Base-by-base conservation (phyloP, 2,888 invertebrate genomes). In the Drosophila parthenogenetica region DNA sequence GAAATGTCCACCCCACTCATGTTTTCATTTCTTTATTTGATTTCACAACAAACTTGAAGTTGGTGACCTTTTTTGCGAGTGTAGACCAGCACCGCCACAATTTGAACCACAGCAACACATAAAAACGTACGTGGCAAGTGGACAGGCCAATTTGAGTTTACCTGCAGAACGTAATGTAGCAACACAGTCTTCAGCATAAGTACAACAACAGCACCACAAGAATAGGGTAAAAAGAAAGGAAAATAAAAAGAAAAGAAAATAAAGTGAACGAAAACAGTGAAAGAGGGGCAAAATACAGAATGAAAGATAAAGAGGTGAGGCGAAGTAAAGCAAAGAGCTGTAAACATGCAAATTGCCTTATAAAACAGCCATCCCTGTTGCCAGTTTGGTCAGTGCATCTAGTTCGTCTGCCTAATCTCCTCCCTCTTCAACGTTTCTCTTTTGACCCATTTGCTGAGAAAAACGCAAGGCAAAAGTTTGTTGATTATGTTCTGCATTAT, bases 281-380 rank as follows among this genome's bases (percentile, higher is more conserved):
- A 29, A 3, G 17, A 32, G 32, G 8, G 29, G 29, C 29, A 29
- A 29, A 29, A 29, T 29, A 35, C 13, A 46, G 46, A 46, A 11
- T 11, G 32, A n/a, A 3, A 7, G 19, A 14, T 25, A 37, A 2
- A 14, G 39, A 7, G 14, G 55, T 5, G n/a, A 10, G 11, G 22
- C 22, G 5, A 1, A 16, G 39, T 11, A n/a, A 16, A 42, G 32
- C 25, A 29, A 50, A 29, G 40, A n/a, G 17, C 50, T 45, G 67
- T 61, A 67, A 80, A 60, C 59, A 74, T 70, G 81, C 82, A 79
- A 79, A 79, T 79, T 78, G 79, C 66, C 66, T 78, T 79, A 73
- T 66, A 78, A 79, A 75, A 75, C n/a, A 65, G 67, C 60, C 66
- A 68, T 63, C 61, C 60, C 37, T 51, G 65, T 40, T 64, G 16